Evolutionary conservation across 2,888 invertebrate genomes (phyloP), one percentile per base, ranked within the genome.

Genomic region (Aporophyla nigra): DNA sequence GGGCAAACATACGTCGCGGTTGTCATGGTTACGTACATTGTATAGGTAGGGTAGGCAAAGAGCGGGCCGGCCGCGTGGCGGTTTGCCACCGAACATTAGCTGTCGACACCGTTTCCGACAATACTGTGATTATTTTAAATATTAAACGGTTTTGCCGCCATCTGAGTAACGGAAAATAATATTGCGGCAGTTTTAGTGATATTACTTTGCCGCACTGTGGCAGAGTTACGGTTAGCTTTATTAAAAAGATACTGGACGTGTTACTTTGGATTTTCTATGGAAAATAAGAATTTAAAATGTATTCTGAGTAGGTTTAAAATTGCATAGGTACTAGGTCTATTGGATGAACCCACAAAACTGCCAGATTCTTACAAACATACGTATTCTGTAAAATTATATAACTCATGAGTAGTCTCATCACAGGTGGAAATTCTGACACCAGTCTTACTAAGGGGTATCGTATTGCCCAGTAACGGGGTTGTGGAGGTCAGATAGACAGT

Each of bases 1-100:
- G 93, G 91, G 91, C 88, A 93, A 92, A 92, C 90, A 89, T 84
- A 91, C 86, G 85, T 87, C 87, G 90, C 85, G 90, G 90, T 88
- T 89, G 88, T 88, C 89, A 86, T 81, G 76, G 65, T 54, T 80
- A 75, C 66, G 74, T 74, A 67, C 69, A 69, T 80, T 78, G 68
- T 81, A 68, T 71, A 76, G 70, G 67, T 76, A 40, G 27, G 49
- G 51, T 58, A 12, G 76, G 61, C 53, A 82, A 82, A 82, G 88
- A 85, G 84, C 85, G 85, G 87, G 77, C 76, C 81, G 86, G 87
- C 87, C 91, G 89, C 87, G 92, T 89, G 90, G 92, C 82, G 91
- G 92, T 90, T 85, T 76, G 78, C 89, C 89, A 84, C 87, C 85
- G 85, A 86, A 88, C 88, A 88, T 87, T 87, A 87, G 83, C 86